Evolutionary conservation across 2,113 vertebrate species (phyloP).

Genomic region (Siniperca knerii): DNA sequence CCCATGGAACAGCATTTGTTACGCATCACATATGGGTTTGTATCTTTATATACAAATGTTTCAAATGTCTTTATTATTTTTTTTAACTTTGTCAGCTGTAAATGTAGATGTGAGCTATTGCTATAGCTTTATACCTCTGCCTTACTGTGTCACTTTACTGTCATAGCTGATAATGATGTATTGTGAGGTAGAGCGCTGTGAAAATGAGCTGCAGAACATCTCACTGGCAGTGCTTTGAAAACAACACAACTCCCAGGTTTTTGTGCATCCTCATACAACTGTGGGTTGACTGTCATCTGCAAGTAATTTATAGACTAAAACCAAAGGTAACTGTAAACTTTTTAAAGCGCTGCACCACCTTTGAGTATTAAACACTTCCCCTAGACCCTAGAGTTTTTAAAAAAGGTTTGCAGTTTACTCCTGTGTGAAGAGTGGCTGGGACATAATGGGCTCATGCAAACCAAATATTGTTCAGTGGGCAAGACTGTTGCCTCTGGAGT

Average conservation of each 20-base stretch:
- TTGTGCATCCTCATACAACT: neutral
- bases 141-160: slow-evolving; percentile 12
- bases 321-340: neutral
- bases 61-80: slow-evolving; percentile 9
- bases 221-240: slow-evolving; percentile 16
- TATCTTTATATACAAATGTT: slow-evolving; percentile 22
- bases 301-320: neutral
- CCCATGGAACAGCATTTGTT: slow-evolving; percentile 25
- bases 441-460: neutral
- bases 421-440: neutral
- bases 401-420: neutral
- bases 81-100: slow-evolving; percentile 17
- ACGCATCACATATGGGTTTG: slow-evolving; percentile 24
- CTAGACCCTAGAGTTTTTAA: neutral
- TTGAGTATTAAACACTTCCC: neutral
- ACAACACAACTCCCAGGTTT: neutral
- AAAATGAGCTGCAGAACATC: slow-evolving; percentile 37
- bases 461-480: neutral
- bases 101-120: slow-evolving; percentile 17
- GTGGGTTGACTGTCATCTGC: neutral
- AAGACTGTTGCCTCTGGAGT: no score
- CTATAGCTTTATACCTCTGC: slow-evolving; percentile 19
- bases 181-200: slow-evolving; percentile 11
- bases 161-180: slow-evolving; percentile 39
- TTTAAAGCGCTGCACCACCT: neutral